Base-by-base conservation (phyloP, 23 tunicate species). In the Styela plicata region DNA sequence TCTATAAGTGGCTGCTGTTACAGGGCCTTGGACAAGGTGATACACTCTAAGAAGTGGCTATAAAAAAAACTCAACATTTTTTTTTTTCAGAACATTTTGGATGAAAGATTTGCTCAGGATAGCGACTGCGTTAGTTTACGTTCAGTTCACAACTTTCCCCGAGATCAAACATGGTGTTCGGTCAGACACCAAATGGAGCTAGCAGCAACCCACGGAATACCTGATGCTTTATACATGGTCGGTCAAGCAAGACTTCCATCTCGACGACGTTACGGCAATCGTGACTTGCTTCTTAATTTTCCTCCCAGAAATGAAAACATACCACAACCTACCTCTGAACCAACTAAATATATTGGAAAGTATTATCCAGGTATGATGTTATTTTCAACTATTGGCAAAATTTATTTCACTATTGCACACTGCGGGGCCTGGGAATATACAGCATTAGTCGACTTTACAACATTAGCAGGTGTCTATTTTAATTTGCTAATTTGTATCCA, bases 221-320 rank as follows among this genome's bases (percentile, higher is more conserved):
- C 97, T 2, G 97, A 91, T 62, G 86, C 97, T 30, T 36, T 91
- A 84, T 91, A 91, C 87, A 91, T 91, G 97, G 97, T 91, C 29
- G 79, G 79, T 3, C 69, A 74, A 52, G 74, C 74, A 30, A 85
- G 80, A 17, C 83, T 67, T 52, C 24, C 83, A 18, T 23, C 80
- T 1, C 63, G 74, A 31, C 79, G 37, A 13, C 66, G 66, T 0
- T 34, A 76, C 31, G 81, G 81, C 0, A 76, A 53, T 29, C 77
- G 77, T 3, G 77, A 71, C 36, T 71, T 71, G 77, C 77, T 28
- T 32, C 77, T 71, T 2, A 71, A 71, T 17, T 71, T 71, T 32
- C 32, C 34, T 33, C 77, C 32, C 24, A 33, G 29, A 32, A 34
- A 34, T 71, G 77, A 21, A 33, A 34, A 71, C 7, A 3, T 34